A percentile compares a stretch with the other conserved stretches of the same genome.
Conservation (phyloP, 1,140 invertebrate species). For the Rhopalosiphum maidis region DNA sequence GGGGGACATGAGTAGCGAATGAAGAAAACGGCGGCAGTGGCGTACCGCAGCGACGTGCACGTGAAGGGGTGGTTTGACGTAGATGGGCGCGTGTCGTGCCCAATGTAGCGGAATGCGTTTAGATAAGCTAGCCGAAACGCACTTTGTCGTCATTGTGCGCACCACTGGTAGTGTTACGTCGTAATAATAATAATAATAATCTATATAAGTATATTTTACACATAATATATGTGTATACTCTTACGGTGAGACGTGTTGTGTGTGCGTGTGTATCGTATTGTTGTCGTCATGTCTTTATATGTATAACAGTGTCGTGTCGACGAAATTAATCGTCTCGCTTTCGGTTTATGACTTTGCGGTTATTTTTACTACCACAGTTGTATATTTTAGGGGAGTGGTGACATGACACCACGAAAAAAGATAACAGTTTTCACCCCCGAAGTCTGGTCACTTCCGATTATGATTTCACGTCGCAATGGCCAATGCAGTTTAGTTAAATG, state of each 20-base stretch:
- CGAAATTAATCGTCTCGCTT: constrained; percentile 26
- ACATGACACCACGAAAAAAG: not conserved
- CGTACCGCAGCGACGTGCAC: not conserved
- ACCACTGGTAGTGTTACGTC: not conserved
- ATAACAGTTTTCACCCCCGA: not conserved
- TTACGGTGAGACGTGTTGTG: not conserved
- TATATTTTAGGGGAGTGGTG: not conserved
- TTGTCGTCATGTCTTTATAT: not conserved
- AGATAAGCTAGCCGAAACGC: constrained; percentile 45
- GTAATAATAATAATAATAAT: constrained; percentile 3
- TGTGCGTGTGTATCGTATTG: not conserved
- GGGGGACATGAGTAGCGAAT: not conserved
- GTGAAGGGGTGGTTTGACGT: constrained; percentile 22
- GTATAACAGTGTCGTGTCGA: not conserved
- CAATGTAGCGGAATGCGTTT: constrained; percentile 55
- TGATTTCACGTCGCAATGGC: not conserved
- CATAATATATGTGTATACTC: not conserved
- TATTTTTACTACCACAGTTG: not conserved
- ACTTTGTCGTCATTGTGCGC: constrained; percentile 35
- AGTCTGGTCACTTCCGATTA: not conserved
- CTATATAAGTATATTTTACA: too few species aligned
- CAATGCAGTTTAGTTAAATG: not conserved
- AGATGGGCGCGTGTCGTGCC: not conserved
- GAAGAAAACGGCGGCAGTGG: not conserved
- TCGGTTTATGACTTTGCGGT: not conserved